Evolutionary conservation across 2,888 invertebrate genomes (phyloP).

Genomic region (Masnerella sp.): DNA sequence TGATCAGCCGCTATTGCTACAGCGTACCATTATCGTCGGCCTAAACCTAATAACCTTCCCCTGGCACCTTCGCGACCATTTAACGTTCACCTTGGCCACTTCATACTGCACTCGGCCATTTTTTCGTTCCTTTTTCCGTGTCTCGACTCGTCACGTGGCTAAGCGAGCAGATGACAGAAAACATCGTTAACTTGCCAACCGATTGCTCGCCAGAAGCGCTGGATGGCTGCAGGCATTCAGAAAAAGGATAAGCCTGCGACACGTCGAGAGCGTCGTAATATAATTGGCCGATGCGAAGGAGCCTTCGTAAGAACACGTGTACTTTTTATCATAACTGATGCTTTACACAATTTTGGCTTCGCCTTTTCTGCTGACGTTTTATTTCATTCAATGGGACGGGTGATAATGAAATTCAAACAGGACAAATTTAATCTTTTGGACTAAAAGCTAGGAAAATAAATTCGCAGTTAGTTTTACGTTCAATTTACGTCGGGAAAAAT

Average conservation of each 20-base stretch:
- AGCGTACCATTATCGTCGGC: slow-evolving; percentile 24
- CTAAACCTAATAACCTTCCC: slow-evolving; percentile 36
- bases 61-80: slow-evolving; percentile 33
- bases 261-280: slow-evolving; percentile 10
- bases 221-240: slow-evolving; percentile 9
- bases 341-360: too few relatives aligned
- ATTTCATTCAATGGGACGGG: too few relatives aligned
- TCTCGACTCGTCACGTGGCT: slow-evolving; percentile 33
- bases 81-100: slow-evolving; percentile 36
- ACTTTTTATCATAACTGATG: slow-evolving; percentile 1
- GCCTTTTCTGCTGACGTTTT: too few relatives aligned
- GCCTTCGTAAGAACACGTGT: background rate
- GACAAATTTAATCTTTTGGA: too few relatives aligned
- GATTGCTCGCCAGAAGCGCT: slow-evolving; percentile 34
- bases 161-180: slow-evolving; percentile 36
- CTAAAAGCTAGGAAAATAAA: too few relatives aligned
- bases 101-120: slow-evolving; percentile 12
- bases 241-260: slow-evolving; percentile 16
- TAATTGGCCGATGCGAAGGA: slow-evolving; percentile 27
- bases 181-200: slow-evolving; percentile 46
- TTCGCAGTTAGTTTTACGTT: too few relatives aligned
- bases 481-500: too few relatives aligned
- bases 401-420: too few relatives aligned
- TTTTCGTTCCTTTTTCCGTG: slow-evolving; percentile 22
- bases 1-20: slow-evolving; percentile 27